Base-by-base conservation (phyloP, 2,113 vertebrate species). In the Hepsetus odoe region DNA sequence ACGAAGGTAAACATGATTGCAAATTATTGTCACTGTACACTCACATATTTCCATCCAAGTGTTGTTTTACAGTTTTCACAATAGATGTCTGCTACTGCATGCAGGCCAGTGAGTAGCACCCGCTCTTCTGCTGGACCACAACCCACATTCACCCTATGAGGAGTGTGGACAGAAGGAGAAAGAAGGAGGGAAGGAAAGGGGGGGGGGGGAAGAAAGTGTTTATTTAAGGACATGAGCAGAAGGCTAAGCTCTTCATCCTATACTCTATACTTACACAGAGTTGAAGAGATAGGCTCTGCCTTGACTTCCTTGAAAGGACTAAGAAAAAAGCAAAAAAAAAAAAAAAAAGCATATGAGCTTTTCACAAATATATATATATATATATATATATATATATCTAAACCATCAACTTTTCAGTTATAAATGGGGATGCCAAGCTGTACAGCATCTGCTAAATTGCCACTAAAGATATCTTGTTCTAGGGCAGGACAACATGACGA, bases 21-120 rank as follows among this genome's bases (percentile, higher is more conserved):
- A 3, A 18, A 12, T 72, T n/a, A n/a, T 14, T 53, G 18, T 44
- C 16, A 18, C 8, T 53, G 59, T 56, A 26, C 66, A 88, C 96
- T 96, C 90, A 99, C 98, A n/a, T 99, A 99, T 97, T 99, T 99
- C 98, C 98, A 99, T 86, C 98, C 98, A 90, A 99, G 94, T 13
- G 97, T 98, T 70, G 98, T 99, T 95, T 99, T 99, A 94, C 98
- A 99, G 94, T 99, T 99, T 94, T 99, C 98, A 91, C 98, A 99
- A 94, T 99, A 99, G 92, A 99, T 99, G 89, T 99, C 98, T 81
- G 98, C 97, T 7, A 99, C 97, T 7, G 97, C 98, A 4, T 99
- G 98, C 59, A 99, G 91, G 74, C 98, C 98, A 0, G 98, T 99
- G 87, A 99, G 89, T 86, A 99, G 89, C 38, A 99, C 97, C 58